Evolutionary conservation across 2,113 vertebrate species (phyloP).

Genomic region (Passer montanus): DNA sequence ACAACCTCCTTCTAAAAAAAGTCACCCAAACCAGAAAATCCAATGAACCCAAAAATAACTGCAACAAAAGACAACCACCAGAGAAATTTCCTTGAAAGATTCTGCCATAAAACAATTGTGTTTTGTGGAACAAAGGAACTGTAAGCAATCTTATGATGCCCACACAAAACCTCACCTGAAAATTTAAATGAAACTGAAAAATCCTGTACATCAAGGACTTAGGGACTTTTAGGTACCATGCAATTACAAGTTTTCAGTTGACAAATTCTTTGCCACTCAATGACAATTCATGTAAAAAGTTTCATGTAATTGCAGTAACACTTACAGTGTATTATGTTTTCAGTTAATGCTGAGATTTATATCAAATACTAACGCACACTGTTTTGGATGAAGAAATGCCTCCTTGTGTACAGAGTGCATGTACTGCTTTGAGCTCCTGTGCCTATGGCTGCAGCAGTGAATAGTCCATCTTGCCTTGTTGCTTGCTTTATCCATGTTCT

Average conservation of each 20-base stretch:
- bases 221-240: background rate
- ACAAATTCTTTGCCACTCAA: background rate
- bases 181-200: background rate
- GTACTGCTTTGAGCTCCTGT: slow-evolving; percentile 10
- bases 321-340: background rate
- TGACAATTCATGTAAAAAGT: background rate
- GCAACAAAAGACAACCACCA: background rate
- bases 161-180: background rate
- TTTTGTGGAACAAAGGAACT: background rate
- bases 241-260: background rate
- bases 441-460: slow-evolving; percentile 5
- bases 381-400: background rate
- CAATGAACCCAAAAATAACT: background rate
- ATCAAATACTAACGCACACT: background rate
- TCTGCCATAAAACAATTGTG: background rate
- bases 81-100: background rate
- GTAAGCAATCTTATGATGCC: background rate
- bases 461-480: background rate
- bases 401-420: slow-evolving; percentile 10
- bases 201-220: background rate
- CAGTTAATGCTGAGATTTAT: background rate
- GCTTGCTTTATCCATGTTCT: background rate
- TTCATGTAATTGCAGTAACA: background rate
- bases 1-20: background rate
- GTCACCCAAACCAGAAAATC: background rate